phyloP scores from a whole-genome alignment of 2,888 invertebrate genomes.

The Stegana nigrithorax region DNA sequence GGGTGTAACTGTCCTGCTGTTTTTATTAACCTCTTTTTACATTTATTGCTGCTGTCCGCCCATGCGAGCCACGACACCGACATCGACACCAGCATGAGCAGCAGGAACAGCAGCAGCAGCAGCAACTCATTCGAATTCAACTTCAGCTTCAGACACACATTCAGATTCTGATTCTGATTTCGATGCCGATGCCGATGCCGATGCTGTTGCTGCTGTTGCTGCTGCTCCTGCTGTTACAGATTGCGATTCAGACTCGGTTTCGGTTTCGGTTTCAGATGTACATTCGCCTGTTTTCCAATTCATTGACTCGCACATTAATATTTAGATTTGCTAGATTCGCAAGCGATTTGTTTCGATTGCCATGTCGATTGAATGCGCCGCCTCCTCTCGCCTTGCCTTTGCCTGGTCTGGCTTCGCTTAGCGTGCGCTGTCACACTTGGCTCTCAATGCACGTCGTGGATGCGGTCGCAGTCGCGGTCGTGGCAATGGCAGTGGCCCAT shows the following conservation, averaged over 20 bases:
- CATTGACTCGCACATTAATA: constrained; percentile 58
- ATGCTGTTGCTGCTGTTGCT: neutral
- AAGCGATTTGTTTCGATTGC: constrained; percentile 53
- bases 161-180: no score
- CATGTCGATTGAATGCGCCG: constrained; percentile 16
- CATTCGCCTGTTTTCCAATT: constrained; percentile 52
- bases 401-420: constrained; percentile 32
- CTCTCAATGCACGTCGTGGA: no score
- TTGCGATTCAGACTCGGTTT: neutral
- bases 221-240: no score
- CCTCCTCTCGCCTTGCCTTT: neutral
- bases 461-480: no score
- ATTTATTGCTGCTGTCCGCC: constrained; percentile 26
- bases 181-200: no score
- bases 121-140: neutral
- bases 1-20: constrained; percentile 15
- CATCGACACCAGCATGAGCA: neutral
- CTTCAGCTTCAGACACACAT: no score
- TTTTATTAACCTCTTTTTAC: constrained; percentile 22
- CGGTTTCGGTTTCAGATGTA: constrained; percentile 3
- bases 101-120: neutral
- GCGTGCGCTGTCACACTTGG: constrained; percentile 20
- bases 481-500: no score
- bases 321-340: constrained; percentile 54
- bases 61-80: no score